phyloP scores from a whole-genome alignment of 1,140 invertebrate species.

The Tetramorium parvispinum region DNA sequence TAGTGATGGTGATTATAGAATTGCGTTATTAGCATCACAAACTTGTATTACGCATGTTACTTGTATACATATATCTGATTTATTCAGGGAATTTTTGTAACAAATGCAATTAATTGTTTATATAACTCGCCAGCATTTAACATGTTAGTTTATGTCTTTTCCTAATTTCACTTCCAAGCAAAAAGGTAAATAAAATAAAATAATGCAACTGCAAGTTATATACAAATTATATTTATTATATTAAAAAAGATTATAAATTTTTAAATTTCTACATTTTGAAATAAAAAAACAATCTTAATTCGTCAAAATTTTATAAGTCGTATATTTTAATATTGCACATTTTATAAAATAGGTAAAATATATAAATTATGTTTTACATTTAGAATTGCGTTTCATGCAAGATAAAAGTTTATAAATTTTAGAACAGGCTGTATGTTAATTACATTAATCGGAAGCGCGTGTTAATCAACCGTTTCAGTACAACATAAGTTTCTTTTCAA shows the following conservation, averaged over 20 bases:
- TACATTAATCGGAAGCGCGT: not conserved
- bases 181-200: not conserved
- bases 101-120: conserved; percentile 15
- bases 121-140: not conserved
- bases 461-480: not conserved
- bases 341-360: not conserved
- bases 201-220: not conserved
- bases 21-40: conserved; percentile 7
- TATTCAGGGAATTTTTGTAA: conserved; percentile 7
- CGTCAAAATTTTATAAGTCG: not conserved
- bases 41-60: not conserved
- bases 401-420: not conserved
- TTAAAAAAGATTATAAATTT: not conserved
- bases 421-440: not conserved
- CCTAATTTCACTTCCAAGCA: not conserved
- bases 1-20: not conserved
- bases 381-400: not conserved
- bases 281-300: not conserved
- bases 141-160: not conserved
- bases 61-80: not conserved
- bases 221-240: not conserved
- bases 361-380: not conserved
- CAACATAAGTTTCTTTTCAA: not conserved
- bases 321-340: conserved; percentile 1
- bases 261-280: not conserved